Conservation (phyloP, 1,140 invertebrate genomes). For the Maniola jurtina region DNA sequence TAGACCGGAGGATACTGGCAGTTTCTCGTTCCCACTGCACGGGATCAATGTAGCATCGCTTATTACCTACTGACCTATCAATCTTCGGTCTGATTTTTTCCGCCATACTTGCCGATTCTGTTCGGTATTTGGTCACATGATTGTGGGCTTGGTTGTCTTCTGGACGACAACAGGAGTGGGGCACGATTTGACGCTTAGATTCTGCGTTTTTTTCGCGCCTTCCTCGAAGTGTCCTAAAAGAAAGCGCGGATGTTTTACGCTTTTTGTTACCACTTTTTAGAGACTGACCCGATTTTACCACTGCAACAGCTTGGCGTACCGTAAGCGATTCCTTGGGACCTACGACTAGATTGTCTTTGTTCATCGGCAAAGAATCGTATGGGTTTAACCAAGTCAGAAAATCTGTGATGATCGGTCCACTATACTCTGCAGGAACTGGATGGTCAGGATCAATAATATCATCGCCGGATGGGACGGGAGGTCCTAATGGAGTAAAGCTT, state of each 20-base stretch:
- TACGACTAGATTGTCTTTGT: slow-evolving; percentile 62
- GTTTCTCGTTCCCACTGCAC: slow-evolving; percentile 73
- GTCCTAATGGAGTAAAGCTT: slow-evolving; percentile 43
- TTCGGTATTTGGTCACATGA: slow-evolving; percentile 57
- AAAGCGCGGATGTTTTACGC: slow-evolving; percentile 73
- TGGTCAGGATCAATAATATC: slow-evolving; percentile 44
- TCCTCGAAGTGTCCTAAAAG: slow-evolving; percentile 71
- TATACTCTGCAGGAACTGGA: slow-evolving; percentile 62
- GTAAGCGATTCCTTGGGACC: slow-evolving; percentile 62
- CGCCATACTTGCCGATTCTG: slow-evolving; percentile 64
- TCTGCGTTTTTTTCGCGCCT: slow-evolving; percentile 72
- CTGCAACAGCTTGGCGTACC: slow-evolving; percentile 74
- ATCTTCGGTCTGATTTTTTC: slow-evolving; percentile 49
- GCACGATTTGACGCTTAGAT: slow-evolving; percentile 57
- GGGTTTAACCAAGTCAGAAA: slow-evolving; percentile 74
- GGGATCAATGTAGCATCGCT: slow-evolving; percentile 77
- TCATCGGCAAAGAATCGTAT: slow-evolving; percentile 59
- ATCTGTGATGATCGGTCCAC: slow-evolving; percentile 73
- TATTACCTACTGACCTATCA: slow-evolving; percentile 75
- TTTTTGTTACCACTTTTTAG: slow-evolving; percentile 69
- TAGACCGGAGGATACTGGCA: slow-evolving; percentile 68
- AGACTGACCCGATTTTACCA: slow-evolving; percentile 66
- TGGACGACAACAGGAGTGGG: slow-evolving; percentile 64
- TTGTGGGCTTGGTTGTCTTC: slow-evolving; percentile 47
- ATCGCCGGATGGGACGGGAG: slow-evolving; percentile 47